Conservation (phyloP, 2,888 invertebrate genomes). For the Choristoneura rosaceana region DNA sequence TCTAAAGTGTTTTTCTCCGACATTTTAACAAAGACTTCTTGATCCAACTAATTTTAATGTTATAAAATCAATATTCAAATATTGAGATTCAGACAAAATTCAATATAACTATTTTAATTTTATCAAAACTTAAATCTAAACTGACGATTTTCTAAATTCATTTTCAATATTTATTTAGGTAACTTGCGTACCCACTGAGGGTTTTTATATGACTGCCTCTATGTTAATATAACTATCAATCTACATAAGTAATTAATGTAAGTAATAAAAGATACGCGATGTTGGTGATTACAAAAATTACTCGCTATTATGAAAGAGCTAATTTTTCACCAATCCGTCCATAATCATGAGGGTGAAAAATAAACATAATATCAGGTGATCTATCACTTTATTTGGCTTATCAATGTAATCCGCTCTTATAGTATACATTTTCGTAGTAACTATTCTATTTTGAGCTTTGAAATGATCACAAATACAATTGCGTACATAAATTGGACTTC, state of each 20-base stretch:
- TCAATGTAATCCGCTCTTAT: neutral
- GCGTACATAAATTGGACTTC: neutral
- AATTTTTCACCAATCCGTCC: neutral
- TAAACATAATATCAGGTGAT: neutral
- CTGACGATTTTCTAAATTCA: neutral
- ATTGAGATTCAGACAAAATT: neutral
- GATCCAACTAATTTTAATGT: neutral
- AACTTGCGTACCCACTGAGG: neutral
- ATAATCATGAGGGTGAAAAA: neutral
- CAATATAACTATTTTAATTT: neutral
- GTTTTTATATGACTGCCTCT: neutral
- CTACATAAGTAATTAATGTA: neutral
- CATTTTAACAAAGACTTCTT: neutral
- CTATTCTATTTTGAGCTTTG: neutral
- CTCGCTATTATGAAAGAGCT: neutral
- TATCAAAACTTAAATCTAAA: too few relatives aligned
- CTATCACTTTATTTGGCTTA: neutral
- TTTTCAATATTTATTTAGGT: neutral
- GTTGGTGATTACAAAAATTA: neutral
- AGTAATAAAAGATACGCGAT: neutral
- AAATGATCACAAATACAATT: neutral
- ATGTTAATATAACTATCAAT: neutral
- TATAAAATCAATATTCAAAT: neutral
- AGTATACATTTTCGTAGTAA: neutral
- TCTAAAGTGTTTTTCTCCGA: constrained; percentile 1